Evolutionary conservation across 2,888 invertebrate genomes (phyloP).

Genomic region (Therioaphis trifolii): DNA sequence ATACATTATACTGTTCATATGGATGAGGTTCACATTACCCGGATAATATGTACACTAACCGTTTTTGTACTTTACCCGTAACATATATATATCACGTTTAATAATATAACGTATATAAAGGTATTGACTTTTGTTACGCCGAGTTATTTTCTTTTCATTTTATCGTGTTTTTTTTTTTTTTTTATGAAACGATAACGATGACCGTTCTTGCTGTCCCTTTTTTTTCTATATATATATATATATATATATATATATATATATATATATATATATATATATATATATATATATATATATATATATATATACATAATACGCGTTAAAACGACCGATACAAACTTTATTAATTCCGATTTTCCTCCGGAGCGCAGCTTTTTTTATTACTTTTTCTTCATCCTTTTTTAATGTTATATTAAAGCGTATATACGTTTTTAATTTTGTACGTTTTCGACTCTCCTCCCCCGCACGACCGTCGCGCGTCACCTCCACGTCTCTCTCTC

Average conservation of each 20-base stretch:
- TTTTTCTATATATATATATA: too few relatives aligned
- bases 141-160: conserved; percentile 36
- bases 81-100: not conserved
- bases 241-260: too few relatives aligned
- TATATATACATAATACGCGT: conserved; percentile 30
- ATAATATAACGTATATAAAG: too few relatives aligned
- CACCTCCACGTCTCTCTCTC: not conserved
- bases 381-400: conserved; percentile 56
- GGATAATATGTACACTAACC: too few relatives aligned
- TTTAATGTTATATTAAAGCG: conserved; percentile 58
- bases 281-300: not conserved
- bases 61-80: not conserved
- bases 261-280: too few relatives aligned
- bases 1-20: too few relatives aligned
- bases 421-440: conserved; percentile 61
- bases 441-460: conserved; percentile 46
- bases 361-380: conserved; percentile 40
- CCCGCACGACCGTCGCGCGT: not conserved
- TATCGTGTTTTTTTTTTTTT: conserved; percentile 36
- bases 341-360: conserved; percentile 62
- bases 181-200: conserved; percentile 57
- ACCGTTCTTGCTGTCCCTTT: conserved; percentile 43
- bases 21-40: too few relatives aligned
- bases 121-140: conserved; percentile 20
- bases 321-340: conserved; percentile 62